Conservation (phyloP, 2,888 invertebrate species). For the Mantis religiosa region DNA sequence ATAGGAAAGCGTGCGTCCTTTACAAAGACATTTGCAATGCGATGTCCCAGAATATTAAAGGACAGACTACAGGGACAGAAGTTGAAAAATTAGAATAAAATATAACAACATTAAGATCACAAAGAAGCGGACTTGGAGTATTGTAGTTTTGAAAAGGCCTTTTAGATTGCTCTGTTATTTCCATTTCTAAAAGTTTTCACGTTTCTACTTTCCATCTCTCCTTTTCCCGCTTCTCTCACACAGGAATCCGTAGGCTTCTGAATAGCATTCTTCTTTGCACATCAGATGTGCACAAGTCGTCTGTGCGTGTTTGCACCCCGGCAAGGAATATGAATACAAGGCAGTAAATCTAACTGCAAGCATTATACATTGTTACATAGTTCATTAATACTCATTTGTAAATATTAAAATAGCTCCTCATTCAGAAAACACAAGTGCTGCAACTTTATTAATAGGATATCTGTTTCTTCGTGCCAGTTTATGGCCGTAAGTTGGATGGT, state of each 20-base stretch:
- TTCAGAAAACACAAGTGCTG: too few species aligned
- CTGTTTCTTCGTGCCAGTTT: too few species aligned
- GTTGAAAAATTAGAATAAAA: background rate
- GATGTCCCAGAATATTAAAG: background rate
- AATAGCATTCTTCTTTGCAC: background rate
- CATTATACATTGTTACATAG: too few species aligned
- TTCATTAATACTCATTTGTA: too few species aligned
- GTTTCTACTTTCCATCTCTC: background rate
- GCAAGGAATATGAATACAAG: too few species aligned
- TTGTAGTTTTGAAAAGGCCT: background rate
- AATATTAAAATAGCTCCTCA: too few species aligned
- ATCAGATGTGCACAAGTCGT: background rate
- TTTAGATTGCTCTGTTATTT: slow-evolving; percentile 5
- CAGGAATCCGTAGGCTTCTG: background rate
- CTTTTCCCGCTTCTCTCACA: background rate
- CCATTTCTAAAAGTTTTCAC: background rate
- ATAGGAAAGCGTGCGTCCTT: background rate
- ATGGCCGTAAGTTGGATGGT: too few species aligned
- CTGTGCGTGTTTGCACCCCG: too few species aligned
- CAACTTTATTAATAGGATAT: too few species aligned
- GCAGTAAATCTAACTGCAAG: too few species aligned
- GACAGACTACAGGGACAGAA: background rate
- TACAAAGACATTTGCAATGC: background rate
- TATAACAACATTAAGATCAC: background rate
- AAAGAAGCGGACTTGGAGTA: background rate